Evolutionary conservation across 2,113 vertebrate genomes (phyloP), one percentile per base, ranked within the genome.

Genomic region (Uria lomvia): DNA sequence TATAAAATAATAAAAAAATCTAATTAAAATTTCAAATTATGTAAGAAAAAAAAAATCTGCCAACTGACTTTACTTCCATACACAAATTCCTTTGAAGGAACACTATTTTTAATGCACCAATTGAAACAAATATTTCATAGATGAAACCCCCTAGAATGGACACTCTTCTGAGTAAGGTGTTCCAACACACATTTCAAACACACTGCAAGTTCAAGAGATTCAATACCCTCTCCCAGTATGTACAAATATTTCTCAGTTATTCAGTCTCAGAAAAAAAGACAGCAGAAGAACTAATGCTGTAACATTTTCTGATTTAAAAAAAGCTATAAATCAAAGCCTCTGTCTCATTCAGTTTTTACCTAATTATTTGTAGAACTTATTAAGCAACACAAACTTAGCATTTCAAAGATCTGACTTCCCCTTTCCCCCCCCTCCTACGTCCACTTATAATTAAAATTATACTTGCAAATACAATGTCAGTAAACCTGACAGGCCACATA

Each of bases 381-480:
- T 83, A 81, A 81, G 55, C 12, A 56, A 60, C 27, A 65, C 24
- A 72, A 96, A 72, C 13, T 12, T 45, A 30, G 27, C 56, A 68
- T 84, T 89, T 91, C 76, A 65, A 84, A 86, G 43, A 74, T 23
- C 12, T 63, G 38, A 47, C 40, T 79, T 36, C 53, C 42, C 15
- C 40, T n/a, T 34, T n/a, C 59, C 42, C 63, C 30, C 34, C 6
- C 23, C 36, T 65, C 11, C 34, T 42, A 53, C 8, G 24, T 52
- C 32, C 67, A 90, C 20, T 59, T 13, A 83, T 30, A 90, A 94
- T 83, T 80, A 71, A 88, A 95, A 90, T 92, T 89, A 90, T 75
- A 91, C 53, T 97, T 94, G 79, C 94, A 94, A 97, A 94, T 78
- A 89, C 11, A 90, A 68, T 2, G 38, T 42, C 80, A 94, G 60